Conservation (phyloP, 2,113 vertebrate genomes). For the Heterotis niloticus region DNA sequence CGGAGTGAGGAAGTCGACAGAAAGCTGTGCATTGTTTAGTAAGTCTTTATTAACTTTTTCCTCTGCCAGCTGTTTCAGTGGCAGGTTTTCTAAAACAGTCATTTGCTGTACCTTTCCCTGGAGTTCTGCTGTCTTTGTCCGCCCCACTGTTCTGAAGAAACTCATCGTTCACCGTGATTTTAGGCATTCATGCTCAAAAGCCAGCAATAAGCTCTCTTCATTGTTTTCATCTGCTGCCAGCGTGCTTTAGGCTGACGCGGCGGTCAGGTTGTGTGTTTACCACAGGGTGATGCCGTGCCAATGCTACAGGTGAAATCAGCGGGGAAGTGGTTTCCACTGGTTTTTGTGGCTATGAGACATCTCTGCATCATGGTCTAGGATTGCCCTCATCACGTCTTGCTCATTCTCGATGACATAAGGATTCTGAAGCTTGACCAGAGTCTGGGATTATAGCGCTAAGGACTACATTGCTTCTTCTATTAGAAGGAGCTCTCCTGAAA, state of each 20-base stretch:
- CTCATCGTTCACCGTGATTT: not conserved
- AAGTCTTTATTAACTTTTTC: not conserved
- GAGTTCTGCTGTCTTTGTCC: not conserved
- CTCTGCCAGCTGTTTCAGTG: not conserved
- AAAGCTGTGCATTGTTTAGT: not conserved
- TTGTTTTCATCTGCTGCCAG: no score
- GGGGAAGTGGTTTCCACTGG: not conserved
- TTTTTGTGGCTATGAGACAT: slow-evolving; percentile 8
- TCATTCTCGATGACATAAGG: not conserved
- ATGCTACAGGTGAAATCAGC: not conserved
- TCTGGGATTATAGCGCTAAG: no score
- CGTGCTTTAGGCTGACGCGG: not conserved
- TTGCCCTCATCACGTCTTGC: not conserved
- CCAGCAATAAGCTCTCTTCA: not conserved
- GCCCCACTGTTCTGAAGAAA: not conserved
- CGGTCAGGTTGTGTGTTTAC: no score
- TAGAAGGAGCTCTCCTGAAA: no score
- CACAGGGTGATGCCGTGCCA: not conserved
- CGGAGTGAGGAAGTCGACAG: not conserved
- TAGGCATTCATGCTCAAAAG: no score
- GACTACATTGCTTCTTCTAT: no score
- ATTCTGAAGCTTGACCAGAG: no score
- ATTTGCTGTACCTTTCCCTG: no score
- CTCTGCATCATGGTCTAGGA: not conserved
- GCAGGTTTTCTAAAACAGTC: not conserved